These are phyloP conservation scores for Prunella fulvescens DNA, from an alignment of 2,113 vertebrate species.

Conservation along the genomic window DNA sequence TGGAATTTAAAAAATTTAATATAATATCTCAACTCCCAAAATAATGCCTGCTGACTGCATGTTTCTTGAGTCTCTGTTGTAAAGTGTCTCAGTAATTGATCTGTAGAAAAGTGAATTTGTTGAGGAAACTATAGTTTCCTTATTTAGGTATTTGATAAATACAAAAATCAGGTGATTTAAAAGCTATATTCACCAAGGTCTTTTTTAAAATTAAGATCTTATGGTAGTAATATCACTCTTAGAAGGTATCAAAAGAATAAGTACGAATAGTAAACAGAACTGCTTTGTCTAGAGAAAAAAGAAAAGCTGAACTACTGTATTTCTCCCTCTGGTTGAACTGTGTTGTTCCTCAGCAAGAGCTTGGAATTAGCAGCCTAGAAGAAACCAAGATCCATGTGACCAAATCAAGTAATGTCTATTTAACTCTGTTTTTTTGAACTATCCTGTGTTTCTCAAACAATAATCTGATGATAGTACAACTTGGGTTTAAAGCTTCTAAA, in stretches of 20 bases:
- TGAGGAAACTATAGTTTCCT: not conserved
- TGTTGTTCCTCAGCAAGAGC: not conserved
- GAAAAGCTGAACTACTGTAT: not conserved
- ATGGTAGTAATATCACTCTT: not conserved
- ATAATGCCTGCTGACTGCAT: not conserved
- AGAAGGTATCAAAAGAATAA: not conserved
- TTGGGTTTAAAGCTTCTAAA: not conserved
- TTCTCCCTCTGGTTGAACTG: not conserved
- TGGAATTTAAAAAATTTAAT: not conserved
- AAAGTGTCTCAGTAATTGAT: not conserved
- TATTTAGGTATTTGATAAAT: not conserved
- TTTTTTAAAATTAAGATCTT: not conserved
- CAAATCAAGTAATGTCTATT: not conserved
- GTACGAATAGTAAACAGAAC: not conserved
- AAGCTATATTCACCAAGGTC: not conserved
- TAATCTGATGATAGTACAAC: not conserved
- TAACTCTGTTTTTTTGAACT: not conserved
- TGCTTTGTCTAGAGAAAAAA: not conserved
- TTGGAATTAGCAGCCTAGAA: not conserved
- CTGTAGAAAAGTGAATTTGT: not conserved
- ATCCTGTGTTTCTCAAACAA: not conserved
- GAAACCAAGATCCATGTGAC: not conserved
- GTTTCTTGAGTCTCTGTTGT: not conserved
- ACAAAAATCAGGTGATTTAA: not conserved
- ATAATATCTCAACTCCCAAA: not conserved